Conservation (phyloP, 2,113 vertebrate genomes). For the Scomber scombrus region DNA sequence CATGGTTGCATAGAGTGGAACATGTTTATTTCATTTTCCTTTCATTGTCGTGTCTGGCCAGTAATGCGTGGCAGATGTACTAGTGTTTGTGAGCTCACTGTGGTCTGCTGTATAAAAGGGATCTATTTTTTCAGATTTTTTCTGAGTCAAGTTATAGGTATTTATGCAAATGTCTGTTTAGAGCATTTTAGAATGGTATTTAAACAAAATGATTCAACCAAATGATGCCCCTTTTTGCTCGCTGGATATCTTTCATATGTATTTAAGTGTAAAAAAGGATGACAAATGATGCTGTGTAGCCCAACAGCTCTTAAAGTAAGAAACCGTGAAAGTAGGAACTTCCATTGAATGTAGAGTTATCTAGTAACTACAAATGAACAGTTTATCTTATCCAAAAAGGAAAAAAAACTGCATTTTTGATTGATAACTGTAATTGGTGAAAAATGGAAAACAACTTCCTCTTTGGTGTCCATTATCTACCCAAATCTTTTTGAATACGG, state of each 20-base stretch:
- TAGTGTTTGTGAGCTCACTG: slow-evolving; percentile 58
- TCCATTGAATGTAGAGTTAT: too few relatives aligned
- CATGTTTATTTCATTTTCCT: slow-evolving; percentile 74
- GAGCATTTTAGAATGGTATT: slow-evolving; percentile 8
- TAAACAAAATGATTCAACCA: not conserved
- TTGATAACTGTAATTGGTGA: slow-evolving; percentile 8
- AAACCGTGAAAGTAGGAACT: not conserved
- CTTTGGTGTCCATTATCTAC: slow-evolving; percentile 13
- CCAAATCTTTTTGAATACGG: not conserved
- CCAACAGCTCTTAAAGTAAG: not conserved
- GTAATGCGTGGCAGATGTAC: slow-evolving; percentile 78
- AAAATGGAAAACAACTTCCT: slow-evolving; percentile 23
- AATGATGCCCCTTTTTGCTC: not conserved
- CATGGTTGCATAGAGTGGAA: slow-evolving; percentile 50
- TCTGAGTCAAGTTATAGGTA: slow-evolving; percentile 23
- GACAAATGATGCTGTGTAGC: not conserved
- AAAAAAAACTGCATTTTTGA: not conserved
- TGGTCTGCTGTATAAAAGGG: slow-evolving; percentile 47
- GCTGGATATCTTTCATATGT: not conserved
- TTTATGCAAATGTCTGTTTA: slow-evolving; percentile 39
- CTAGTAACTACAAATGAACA: not conserved
- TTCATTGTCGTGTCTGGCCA: slow-evolving; percentile 67
- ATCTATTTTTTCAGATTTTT: slow-evolving; percentile 2
- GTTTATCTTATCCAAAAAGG: not conserved
- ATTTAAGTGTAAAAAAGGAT: not conserved